Evolutionary conservation across 1,140 invertebrate species (phyloP).

Genomic region (Scaptomyza pallida): DNA sequence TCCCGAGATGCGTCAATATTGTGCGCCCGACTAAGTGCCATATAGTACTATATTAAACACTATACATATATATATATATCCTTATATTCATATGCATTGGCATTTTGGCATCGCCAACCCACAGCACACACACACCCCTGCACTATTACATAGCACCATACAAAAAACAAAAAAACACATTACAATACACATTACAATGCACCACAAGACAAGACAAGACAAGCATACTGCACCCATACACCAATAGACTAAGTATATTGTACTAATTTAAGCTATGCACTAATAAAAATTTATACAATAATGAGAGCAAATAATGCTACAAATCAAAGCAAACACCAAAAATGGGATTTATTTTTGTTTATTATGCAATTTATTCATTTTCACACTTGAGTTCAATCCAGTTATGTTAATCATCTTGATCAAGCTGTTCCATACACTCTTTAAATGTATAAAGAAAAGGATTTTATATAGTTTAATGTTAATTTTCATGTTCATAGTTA

Average conservation of each 20-base stretch:
- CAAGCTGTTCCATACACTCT: too few species aligned
- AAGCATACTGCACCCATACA: slow-evolving; percentile 18
- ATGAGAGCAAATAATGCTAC: slow-evolving; percentile 21
- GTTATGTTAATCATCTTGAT: too few species aligned
- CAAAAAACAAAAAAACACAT: not conserved
- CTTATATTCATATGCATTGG: not conserved
- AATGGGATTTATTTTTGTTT: not conserved
- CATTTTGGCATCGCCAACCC: slow-evolving; percentile 5
- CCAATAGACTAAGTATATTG: slow-evolving; percentile 59
- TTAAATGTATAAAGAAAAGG: too few species aligned
- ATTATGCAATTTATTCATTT: too few species aligned
- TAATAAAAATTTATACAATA: slow-evolving; percentile 71
- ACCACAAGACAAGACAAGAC: slow-evolving; percentile 1
- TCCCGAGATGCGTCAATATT: slow-evolving; percentile 58
- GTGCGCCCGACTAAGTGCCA: slow-evolving; percentile 47
- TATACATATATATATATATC: slow-evolving; percentile 7
- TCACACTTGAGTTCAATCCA: too few species aligned
- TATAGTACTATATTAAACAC: not conserved
- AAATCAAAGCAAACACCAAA: too few species aligned
- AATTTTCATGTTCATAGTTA: too few species aligned
- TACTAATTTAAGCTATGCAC: slow-evolving; percentile 73
- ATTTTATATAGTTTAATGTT: too few species aligned
- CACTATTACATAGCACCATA: slow-evolving; percentile 10
- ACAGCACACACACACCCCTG: not conserved
- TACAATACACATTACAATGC: slow-evolving; percentile 2